phyloP scores from a whole-genome alignment of 1,140 invertebrate species.

The Pogonus chalceus region DNA sequence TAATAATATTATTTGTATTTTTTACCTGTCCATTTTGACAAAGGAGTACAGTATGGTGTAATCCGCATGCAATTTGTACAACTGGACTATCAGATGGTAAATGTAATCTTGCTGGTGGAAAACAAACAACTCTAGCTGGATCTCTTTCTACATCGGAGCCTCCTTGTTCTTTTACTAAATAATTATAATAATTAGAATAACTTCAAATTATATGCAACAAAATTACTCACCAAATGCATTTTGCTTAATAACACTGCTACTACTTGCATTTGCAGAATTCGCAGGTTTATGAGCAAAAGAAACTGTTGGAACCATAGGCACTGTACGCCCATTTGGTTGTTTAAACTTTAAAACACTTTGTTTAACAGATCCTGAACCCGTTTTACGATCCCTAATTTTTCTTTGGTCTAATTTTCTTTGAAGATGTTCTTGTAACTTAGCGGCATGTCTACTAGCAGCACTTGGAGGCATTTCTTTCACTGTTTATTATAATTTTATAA shows the following conservation, averaged over 20 bases:
- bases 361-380: slow-evolving; percentile 27
- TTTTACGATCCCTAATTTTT: slow-evolving; percentile 42
- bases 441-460: slow-evolving; percentile 33
- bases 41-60: slow-evolving; percentile 72
- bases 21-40: slow-evolving; percentile 41
- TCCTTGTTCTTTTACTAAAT: slow-evolving; percentile 37
- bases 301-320: neutral
- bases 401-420: slow-evolving; percentile 46
- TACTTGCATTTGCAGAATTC: neutral
- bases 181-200: neutral
- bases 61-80: slow-evolving; percentile 74
- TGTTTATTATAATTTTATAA: too few relatives aligned
- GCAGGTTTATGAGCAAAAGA: neutral
- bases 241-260: neutral
- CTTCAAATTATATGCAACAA: too few relatives aligned
- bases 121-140: slow-evolving; percentile 54
- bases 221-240: neutral
- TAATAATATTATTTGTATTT: slow-evolving; percentile 3
- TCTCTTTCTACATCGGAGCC: slow-evolving; percentile 53
- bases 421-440: slow-evolving; percentile 45
- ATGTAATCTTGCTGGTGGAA: slow-evolving; percentile 67
- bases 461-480: slow-evolving; percentile 30
- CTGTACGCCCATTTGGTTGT: neutral
- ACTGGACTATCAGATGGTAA: slow-evolving; percentile 61
- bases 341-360: slow-evolving; percentile 14